phyloP scores from a whole-genome alignment of 2,113 vertebrate species.

The Verasper variegatus region DNA sequence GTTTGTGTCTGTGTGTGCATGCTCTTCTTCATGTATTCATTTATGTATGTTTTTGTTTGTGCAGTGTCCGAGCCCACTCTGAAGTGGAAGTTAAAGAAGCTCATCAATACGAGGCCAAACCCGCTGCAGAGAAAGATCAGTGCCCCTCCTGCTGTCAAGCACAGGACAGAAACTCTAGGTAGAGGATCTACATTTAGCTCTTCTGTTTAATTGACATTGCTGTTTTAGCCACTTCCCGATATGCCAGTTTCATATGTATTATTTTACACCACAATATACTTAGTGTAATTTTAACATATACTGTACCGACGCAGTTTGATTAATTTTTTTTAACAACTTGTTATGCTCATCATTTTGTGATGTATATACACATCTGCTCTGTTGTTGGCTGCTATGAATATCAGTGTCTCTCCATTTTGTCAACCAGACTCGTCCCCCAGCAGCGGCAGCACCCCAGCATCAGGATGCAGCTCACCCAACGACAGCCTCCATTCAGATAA shows the following conservation, averaged over 20 bases:
- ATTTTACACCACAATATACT: background rate
- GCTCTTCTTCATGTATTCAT: background rate
- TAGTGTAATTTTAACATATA: background rate
- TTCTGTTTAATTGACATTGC: background rate
- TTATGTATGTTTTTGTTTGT: constrained; percentile 15
- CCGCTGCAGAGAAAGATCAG: constrained; percentile 92
- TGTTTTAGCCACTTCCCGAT: constrained; percentile 7
- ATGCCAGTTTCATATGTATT: background rate
- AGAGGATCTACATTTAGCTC: constrained; percentile 36
- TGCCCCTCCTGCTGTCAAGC: constrained; percentile 86
- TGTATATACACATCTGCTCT: background rate
- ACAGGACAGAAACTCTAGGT: constrained; percentile 87
- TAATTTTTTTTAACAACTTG: background rate
- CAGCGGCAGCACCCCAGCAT: constrained; percentile 91
- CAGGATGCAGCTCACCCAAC: constrained; percentile 91
- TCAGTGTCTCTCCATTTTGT: constrained; percentile 13
- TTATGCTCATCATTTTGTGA: background rate
- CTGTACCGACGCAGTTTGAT: background rate
- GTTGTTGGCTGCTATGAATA: background rate
- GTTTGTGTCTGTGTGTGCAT: background rate
- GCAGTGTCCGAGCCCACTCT: constrained; percentile 95
- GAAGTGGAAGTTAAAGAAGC: constrained; percentile 92
- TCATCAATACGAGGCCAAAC: constrained; percentile 89
- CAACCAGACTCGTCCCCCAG: constrained; percentile 90
- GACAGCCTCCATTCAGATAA: constrained; percentile 88